Evolutionary conservation across 1,140 invertebrate genomes (phyloP).

Genomic region (Drosophila hydei): DNA sequence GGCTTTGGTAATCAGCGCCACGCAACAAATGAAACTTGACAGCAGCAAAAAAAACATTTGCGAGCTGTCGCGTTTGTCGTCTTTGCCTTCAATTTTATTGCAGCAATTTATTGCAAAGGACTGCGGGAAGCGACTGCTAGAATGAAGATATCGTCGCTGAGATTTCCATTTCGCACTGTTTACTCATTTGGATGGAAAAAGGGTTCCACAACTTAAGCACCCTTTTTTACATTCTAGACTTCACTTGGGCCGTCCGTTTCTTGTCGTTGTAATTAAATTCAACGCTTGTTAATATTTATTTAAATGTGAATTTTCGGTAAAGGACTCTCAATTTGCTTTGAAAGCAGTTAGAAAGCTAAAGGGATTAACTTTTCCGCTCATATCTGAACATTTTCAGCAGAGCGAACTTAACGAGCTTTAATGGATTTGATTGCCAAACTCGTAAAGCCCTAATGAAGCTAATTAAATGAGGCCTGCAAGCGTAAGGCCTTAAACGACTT

Average conservation of each 20-base stretch:
- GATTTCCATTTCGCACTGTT: conserved; percentile 27
- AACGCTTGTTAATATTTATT: conserved; percentile 41
- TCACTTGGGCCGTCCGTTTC: conserved; percentile 4
- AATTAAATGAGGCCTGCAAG: conserved; percentile 27
- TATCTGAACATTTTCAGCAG: conserved; percentile 57
- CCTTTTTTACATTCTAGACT: conserved; percentile 1
- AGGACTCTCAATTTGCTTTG: conserved; percentile 30
- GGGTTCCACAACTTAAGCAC: conserved; percentile 28
- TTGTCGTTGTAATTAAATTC: conserved; percentile 41
- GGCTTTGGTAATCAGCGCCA: conserved; percentile 54
- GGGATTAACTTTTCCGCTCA: conserved; percentile 40
- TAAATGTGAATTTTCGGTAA: conserved; percentile 22
- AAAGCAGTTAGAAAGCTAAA: conserved; percentile 24
- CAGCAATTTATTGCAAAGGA: conserved; percentile 41
- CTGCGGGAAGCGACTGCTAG: not conserved
- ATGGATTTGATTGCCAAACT: conserved; percentile 45
- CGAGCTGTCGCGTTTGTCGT: conserved; percentile 24
- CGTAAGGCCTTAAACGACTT: conserved; percentile 8
- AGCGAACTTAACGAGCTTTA: conserved; percentile 64
- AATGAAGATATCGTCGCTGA: conserved; percentile 50
- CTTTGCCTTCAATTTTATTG: conserved; percentile 62
- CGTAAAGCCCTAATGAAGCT: conserved; percentile 25
- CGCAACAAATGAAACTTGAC: conserved; percentile 71
- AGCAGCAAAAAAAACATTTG: conserved; percentile 49
- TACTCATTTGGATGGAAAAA: conserved; percentile 52